These are phyloP conservation scores for Eremobia ochroleuca DNA, from an alignment of 2,888 invertebrate species.

Conservation along the genomic window DNA sequence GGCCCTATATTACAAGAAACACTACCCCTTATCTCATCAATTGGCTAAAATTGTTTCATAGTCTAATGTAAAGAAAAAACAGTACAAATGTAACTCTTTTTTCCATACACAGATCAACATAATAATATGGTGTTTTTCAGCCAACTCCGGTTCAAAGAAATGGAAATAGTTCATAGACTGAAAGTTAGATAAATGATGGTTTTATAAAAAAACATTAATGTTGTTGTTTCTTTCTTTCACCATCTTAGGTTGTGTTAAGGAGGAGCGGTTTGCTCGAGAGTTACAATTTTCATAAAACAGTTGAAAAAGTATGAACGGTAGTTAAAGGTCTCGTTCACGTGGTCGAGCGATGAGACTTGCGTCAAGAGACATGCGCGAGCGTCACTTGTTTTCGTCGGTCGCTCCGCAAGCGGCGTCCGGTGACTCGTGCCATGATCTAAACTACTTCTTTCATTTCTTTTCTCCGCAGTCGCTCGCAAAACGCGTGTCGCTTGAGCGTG, in stretches of 20 bases:
- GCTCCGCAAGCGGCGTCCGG: not conserved
- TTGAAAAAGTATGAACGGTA: no score
- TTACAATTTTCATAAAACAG: no score
- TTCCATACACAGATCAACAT: conserved; percentile 44
- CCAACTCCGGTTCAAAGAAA: conserved; percentile 12
- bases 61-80: not conserved
- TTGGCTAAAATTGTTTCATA: not conserved
- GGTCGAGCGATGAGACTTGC: not conserved
- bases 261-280: not conserved
- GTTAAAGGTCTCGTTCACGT: not conserved
- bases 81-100: not conserved
- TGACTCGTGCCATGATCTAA: not conserved
- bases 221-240: not conserved
- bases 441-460: not conserved
- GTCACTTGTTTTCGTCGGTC: not conserved
- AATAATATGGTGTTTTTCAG: conserved; percentile 23
- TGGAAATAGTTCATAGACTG: not conserved
- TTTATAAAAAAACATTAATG: not conserved
- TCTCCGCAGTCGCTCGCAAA: not conserved
- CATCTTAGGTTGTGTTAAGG: not conserved
- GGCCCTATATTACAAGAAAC: not conserved
- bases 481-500: not conserved
- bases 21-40: not conserved
- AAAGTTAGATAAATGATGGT: not conserved
- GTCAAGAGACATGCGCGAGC: not conserved